phyloP scores from a whole-genome alignment of 35 echinoderm and acorn worm species.

The Patiria miniata region DNA sequence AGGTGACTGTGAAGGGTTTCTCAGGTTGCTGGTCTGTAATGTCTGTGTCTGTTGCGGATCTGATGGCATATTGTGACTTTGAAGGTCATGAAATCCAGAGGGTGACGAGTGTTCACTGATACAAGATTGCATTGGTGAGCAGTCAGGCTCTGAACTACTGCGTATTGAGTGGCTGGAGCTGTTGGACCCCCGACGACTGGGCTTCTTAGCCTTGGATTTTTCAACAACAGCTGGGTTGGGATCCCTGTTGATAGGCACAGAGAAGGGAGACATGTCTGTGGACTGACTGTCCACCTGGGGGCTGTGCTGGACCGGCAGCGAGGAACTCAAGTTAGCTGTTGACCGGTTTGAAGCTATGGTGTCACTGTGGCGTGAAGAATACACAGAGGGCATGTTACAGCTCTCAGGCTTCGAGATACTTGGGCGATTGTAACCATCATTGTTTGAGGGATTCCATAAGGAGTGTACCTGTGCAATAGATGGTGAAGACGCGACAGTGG shows the following conservation, averaged over 20 bases:
- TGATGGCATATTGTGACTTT: not conserved
- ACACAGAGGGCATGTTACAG: not conserved
- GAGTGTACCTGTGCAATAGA: slow-evolving; percentile 30
- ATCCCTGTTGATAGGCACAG: not conserved
- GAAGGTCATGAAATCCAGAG: not conserved
- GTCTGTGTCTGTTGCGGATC: not conserved
- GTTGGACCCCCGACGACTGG: not conserved
- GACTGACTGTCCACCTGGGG: not conserved
- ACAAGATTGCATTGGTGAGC: slow-evolving; percentile 15
- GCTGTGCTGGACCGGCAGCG: not conserved
- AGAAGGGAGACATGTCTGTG: not conserved
- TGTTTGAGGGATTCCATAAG: slow-evolving; percentile 45
- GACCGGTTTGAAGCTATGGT: too few relatives aligned
- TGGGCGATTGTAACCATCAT: not conserved
- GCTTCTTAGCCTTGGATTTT: not conserved
- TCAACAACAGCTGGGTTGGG: not conserved
- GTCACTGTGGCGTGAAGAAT: not conserved
- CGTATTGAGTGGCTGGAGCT: slow-evolving; percentile 11
- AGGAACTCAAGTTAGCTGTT: slow-evolving; percentile 13
- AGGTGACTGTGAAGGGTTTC: not conserved
- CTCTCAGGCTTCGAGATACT: not conserved
- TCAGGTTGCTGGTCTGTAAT: not conserved
- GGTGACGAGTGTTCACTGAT: slow-evolving; percentile 14
- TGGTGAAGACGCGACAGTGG: not conserved
- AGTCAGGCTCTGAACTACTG: slow-evolving; percentile 2